These are phyloP conservation scores for Ectropis grisescens DNA, from an alignment of 1,140 invertebrate genomes.

Conservation along the genomic window DNA sequence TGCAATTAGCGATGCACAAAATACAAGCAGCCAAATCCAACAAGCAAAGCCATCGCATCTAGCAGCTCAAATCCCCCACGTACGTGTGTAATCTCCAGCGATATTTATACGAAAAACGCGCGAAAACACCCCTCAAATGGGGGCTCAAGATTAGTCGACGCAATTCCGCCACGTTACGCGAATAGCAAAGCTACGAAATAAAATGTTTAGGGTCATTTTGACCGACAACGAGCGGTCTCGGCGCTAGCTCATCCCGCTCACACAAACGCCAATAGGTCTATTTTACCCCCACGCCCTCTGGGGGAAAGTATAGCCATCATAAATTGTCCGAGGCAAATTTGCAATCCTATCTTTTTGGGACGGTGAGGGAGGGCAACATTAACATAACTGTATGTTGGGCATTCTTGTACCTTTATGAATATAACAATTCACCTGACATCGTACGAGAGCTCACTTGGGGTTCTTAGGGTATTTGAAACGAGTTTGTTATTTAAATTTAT, in stretches of 20 bases:
- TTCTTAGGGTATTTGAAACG: background rate
- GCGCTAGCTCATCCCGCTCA: constrained; percentile 36
- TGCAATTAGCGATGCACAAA: too few relatives aligned
- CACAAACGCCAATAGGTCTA: constrained; percentile 59
- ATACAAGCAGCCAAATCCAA: too few relatives aligned
- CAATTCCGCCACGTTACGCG: constrained; percentile 39
- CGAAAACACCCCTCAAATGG: constrained; percentile 48
- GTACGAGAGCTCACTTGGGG: background rate
- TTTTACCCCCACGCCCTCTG: constrained; percentile 44
- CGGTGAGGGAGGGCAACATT: constrained; percentile 47
- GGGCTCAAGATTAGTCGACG: constrained; percentile 52
- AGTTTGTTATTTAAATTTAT: too few relatives aligned
- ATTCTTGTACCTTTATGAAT: constrained; percentile 45
- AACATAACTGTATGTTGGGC: constrained; percentile 54
- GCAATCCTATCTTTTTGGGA: constrained; percentile 64
- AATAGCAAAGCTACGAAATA: constrained; percentile 54
- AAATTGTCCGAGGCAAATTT: constrained; percentile 70
- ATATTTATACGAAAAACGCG: constrained; percentile 42
- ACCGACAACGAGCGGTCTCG: constrained; percentile 47
- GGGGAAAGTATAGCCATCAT: constrained; percentile 57
- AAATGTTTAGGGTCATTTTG: constrained; percentile 66
- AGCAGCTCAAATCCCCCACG: background rate
- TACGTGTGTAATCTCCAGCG: constrained; percentile 27
- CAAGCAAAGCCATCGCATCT: too few relatives aligned
- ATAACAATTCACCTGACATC: constrained; percentile 15